A percentile compares a stretch with the other conserved stretches of the same genome.
Evolutionary conservation across 2,797 vertebrate species (phyloP).

Genomic region (Smutsia gigantea): DNA sequence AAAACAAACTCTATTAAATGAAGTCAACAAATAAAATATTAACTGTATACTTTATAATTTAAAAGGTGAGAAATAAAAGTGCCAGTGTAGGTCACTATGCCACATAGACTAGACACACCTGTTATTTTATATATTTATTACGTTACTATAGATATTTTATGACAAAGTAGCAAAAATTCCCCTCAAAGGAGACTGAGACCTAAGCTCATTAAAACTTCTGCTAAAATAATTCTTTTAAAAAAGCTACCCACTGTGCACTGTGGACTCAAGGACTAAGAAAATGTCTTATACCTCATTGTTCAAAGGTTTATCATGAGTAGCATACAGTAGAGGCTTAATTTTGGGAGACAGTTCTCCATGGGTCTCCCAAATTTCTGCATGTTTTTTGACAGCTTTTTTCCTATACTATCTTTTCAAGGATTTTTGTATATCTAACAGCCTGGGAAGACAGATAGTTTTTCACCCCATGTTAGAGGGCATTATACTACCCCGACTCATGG

Average conservation of each 20-base stretch:
- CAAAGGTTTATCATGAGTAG: neutral
- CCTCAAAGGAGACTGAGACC: neutral
- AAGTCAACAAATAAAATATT: neutral
- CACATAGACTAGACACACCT: neutral
- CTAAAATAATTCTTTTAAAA: neutral
- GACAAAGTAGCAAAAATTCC: neutral
- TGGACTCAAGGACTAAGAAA: neutral
- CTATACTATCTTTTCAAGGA: neutral
- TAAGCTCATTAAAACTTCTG: neutral
- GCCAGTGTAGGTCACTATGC: neutral
- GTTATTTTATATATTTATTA: neutral
- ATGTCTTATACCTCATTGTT: neutral
- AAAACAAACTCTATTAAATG: neutral
- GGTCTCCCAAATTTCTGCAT: neutral
- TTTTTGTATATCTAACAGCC: neutral
- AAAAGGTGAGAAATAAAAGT: neutral
- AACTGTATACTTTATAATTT: neutral
- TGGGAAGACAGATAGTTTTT: neutral
- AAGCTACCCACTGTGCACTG: neutral
- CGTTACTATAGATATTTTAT: neutral
- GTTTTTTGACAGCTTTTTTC: neutral
- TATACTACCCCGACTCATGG: neutral
- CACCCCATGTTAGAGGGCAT: neutral
- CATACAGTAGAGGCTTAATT: neutral
- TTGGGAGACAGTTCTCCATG: neutral